Base-by-base conservation (phyloP, 2,888 invertebrate genomes). In the Pilophorus perplexus region DNA sequence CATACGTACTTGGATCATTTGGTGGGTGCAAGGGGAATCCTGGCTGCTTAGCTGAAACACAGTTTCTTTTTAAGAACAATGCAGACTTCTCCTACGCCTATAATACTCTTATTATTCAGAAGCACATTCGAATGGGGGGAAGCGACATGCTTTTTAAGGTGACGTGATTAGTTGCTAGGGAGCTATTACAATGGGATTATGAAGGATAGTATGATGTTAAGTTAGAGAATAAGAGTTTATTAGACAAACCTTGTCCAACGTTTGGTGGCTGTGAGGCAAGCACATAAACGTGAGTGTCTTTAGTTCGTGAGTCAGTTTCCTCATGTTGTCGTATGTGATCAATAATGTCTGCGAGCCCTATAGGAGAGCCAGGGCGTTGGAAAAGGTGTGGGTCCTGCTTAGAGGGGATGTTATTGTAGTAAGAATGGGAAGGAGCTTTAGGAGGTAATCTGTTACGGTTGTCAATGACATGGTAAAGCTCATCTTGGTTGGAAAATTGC, bases 11-110 rank as follows among this genome's bases (percentile, higher is more conserved):
- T 69, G 75, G 73, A 69, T 75, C 72, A 46, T 75, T 75, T 70
- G 74, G 72, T 71, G 75, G 75, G 67, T 75, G 72, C 66, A 74
- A 74, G 65, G 68, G 74, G 71, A 69, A 73, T 68, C 71, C 73
- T 60, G 70, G 38, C 8, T 59, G 59, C 3, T 27, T 42, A 3
- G 59, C 59, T 59, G 59, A 27, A 59, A 59, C 59, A 59, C 14
- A 52, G 16, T 27, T 14, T 28, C 16, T 6, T 52, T 16, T 1
- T 20, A 4, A 20, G 12, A 23, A 22, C 10, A 8, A 48, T 48
- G 20, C 12, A 20, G 10, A 46, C 10, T 18, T 46, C 20, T n/a
- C 10, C 33, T 10, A 10, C 33, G 6, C 33, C 33, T 33, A 10
- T 6, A 33, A 2, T n/a, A n/a, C n/a, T n/a, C n/a, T n/a, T n/a